Base-by-base conservation (phyloP, 2,797 vertebrate species). In the Ficedula albicollis region DNA sequence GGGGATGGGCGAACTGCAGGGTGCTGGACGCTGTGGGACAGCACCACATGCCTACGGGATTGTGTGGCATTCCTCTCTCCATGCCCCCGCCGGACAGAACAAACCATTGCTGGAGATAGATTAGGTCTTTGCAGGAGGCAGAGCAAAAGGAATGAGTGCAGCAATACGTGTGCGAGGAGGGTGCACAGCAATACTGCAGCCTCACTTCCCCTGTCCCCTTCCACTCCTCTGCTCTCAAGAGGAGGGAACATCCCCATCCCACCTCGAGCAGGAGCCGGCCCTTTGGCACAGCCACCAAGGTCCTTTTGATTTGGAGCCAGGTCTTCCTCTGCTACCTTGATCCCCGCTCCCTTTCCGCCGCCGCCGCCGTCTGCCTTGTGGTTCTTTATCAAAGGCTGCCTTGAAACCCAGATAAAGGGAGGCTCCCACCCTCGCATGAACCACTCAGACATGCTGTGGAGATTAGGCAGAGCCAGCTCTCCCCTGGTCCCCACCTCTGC, bases 301-400 rank as follows among this genome's bases (percentile, higher is more conserved):
- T 51, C 56, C 44, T 92, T 89, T 46, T 85, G 90, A 49, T 80
- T 93, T 5, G 4, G 44, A 93, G 68, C 88, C 94, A 77, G 74
- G 30, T 30, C 72, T 86, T 74, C 73, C 74, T 49, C 91, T 2
- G 0, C 46, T 63, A 19, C 88, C 81, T 81, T 19, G 67, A 78
- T 94, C 60, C 93, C 56, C 0, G 0, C 73, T 78, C 46, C 77
- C 58, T 81, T 77, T 39, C 81, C 56, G 93, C 66, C 7, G 60
- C 92, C 0, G 15, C 76, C 9, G 0, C 88, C 0, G 46, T 94
- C 95, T 95, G 89, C 86, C 93, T 72, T 51, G 91, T 43, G 94
- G 93, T 70, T 93, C 92, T 72, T 85, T 95, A 94, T 93, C 96
- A 91, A 73, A 93, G 41, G 36, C 90, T 73, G 78, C 8, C 75